A percentile compares a stretch with the other conserved stretches of the same genome.
Evolutionary conservation across 2,888 invertebrate species (phyloP).

Genomic region (Pseudanteris insignis): DNA sequence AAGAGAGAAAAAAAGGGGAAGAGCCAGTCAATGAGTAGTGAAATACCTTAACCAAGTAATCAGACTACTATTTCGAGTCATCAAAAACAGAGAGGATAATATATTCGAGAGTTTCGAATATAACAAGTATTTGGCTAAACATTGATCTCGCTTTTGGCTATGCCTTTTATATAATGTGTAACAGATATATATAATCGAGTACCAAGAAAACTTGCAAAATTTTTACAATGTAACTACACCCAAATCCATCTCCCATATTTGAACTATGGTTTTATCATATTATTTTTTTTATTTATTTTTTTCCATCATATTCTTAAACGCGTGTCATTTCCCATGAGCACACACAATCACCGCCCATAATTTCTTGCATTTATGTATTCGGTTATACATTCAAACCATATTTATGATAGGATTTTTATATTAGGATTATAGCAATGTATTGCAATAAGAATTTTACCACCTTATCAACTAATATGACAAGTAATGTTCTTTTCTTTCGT

Average conservation of each 20-base stretch:
- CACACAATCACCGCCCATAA: constrained; percentile 15
- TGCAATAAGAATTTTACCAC: constrained; percentile 61
- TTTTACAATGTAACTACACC: constrained; percentile 46
- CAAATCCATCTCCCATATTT: constrained; percentile 39
- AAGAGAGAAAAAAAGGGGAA: constrained; percentile 35
- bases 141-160: constrained; percentile 20
- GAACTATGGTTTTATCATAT: constrained; percentile 31
- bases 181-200: constrained; percentile 41
- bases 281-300: constrained; percentile 10
- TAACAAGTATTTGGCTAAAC: constrained; percentile 31
- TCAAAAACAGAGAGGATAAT: neutral
- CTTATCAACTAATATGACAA: constrained; percentile 64
- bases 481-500: constrained; percentile 52
- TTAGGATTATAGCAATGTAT: constrained; percentile 62
- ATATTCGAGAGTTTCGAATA: neutral
- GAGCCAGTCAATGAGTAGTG: constrained; percentile 24
- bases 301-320: constrained; percentile 20
- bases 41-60: constrained; percentile 14
- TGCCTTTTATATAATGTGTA: constrained; percentile 30
- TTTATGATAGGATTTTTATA: constrained; percentile 59
- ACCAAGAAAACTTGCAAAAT: constrained; percentile 41
- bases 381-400: constrained; percentile 50
- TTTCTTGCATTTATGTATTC: constrained; percentile 31
- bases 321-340: constrained; percentile 19
- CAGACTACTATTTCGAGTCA: neutral